Evolutionary conservation across 1,140 invertebrate species (phyloP), one percentile per base, ranked within the genome.

Genomic region (Drosophila kurseongensis): DNA sequence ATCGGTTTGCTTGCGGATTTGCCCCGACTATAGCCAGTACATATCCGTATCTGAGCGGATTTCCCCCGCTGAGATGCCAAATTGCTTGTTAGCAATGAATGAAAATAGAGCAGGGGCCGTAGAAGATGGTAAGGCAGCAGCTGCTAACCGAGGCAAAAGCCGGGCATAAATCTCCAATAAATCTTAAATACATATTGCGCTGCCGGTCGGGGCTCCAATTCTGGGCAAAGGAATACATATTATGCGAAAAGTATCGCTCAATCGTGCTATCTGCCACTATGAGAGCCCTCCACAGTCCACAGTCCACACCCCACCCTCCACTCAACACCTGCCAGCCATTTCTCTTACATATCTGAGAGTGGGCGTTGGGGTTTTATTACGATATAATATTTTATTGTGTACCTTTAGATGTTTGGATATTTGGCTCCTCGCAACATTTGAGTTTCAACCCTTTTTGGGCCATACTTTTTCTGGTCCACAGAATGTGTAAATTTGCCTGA

Each of bases 301-400:
- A 1, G 0, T 1, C 29, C 5, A 32, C 29, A 1, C 29, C 0
- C 29, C 29, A 8, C 29, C 7, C 29, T 32, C 23, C 1, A 29
- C 38, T 10, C 44, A 36, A 47, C 66, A 61, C 36, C 62, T 67
- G 52, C n/a, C 56, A 41, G 52, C 56, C 72, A 78, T 57, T 77
- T 69, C 62, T 51, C 72, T 73, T 73, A 12, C 45, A 56, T 58
- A 68, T 78, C 42, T 68, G 62, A 44, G 80, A 58, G 75, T 75
- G 77, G 81, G 75, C 63, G 18, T 10, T 58, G 67, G 67, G 60
- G 47, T 78, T 85, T 85, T 85, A 85, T 85, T 85, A 88, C 82
- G 83, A 88, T 85, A 85, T 85, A 85, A 85, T 85, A 85, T 85
- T 85, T 85, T 85, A 85, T 85, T 88, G 78, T 78, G 85, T 61